Evolutionary conservation across 2,113 vertebrate species (phyloP).

Genomic region (Ploceus nigricollis): DNA sequence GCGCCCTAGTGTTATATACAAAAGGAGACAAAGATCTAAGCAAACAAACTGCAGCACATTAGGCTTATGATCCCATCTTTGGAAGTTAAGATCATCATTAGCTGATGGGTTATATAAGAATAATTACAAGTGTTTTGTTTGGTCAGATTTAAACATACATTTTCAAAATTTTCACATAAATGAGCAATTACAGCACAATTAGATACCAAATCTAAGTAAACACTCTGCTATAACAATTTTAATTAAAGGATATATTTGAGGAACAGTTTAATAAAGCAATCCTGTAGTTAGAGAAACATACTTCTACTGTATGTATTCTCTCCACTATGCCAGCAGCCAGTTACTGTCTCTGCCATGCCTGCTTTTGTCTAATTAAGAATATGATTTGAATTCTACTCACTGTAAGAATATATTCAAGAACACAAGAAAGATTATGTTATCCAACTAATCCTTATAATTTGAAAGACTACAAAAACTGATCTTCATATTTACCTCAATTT

Average conservation of each 20-base stretch:
- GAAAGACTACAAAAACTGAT: background rate
- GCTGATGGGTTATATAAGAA: background rate
- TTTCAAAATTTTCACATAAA: background rate
- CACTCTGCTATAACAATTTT: background rate
- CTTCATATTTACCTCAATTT: background rate
- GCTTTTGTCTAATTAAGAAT: background rate
- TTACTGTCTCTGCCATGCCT: background rate
- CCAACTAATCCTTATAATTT: accelerated
- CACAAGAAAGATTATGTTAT: background rate
- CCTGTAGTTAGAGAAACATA: background rate
- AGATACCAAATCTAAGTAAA: background rate
- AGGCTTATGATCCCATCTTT: background rate
- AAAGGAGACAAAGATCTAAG: background rate
- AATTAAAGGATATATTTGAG: background rate
- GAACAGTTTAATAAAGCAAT: background rate
- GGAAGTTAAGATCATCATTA: background rate
- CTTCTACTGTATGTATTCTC: background rate
- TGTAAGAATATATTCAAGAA: background rate
- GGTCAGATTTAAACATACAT: background rate
- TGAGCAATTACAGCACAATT: background rate
- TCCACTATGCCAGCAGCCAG: background rate
- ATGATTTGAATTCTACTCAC: background rate
- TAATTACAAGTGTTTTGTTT: background rate
- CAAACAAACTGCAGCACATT: background rate
- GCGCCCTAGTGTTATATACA: too few species aligned